These are phyloP conservation scores for Microcaecilia unicolor DNA, from an alignment of 2,797 vertebrate genomes.

Conservation along the genomic window DNA sequence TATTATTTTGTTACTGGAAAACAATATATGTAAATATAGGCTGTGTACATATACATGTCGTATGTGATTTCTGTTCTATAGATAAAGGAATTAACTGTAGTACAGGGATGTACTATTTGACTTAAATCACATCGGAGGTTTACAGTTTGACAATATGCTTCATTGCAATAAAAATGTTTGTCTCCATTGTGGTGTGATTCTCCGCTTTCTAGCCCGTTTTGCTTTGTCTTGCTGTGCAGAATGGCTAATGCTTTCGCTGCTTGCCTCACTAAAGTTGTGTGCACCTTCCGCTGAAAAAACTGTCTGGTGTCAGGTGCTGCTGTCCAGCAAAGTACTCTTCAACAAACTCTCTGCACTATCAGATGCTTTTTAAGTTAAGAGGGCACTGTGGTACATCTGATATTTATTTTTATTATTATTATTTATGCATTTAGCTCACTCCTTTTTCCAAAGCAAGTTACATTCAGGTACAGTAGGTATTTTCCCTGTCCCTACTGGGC, in stretches of 20 bases:
- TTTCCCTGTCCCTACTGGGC: too few relatives aligned
- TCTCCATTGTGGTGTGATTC: slow-evolving; percentile 13
- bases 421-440: too few relatives aligned
- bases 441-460: too few relatives aligned
- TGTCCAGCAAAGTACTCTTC: too few relatives aligned
- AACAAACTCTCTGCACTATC: too few relatives aligned
- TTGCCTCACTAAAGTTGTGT: slow-evolving; percentile 14
- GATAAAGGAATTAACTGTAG: slow-evolving; percentile 5
- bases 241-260: slow-evolving; percentile 8
- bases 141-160: slow-evolving; percentile 18
- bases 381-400: too few relatives aligned
- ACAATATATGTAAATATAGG: slow-evolving; percentile 8
- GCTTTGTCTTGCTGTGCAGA: slow-evolving; percentile 17
- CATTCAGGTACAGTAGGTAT: too few relatives aligned
- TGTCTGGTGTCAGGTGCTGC: too few relatives aligned
- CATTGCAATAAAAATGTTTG: slow-evolving; percentile 18
- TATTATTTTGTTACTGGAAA: neutral
- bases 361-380: too few relatives aligned
- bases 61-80: slow-evolving; percentile 18
- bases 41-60: slow-evolving; percentile 8
- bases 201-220: slow-evolving; percentile 12
- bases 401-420: too few relatives aligned
- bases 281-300: slow-evolving; percentile 6
- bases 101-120: slow-evolving; percentile 1
- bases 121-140: slow-evolving; percentile 6